Conservation (phyloP, 2,888 invertebrate species). For the Congeria kusceri region DNA sequence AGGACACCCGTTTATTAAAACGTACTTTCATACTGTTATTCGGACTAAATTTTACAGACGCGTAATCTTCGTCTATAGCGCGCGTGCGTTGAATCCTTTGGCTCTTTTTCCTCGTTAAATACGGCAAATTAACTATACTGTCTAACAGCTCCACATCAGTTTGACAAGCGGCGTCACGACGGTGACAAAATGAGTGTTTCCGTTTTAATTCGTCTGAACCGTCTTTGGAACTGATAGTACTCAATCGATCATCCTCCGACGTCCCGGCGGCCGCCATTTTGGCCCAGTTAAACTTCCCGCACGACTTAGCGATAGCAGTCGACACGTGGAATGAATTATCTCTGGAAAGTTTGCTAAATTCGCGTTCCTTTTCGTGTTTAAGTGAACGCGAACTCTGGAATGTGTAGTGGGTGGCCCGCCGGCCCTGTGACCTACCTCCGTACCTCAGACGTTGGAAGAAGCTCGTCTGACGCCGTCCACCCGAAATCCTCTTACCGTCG, state of each 20-base stretch:
- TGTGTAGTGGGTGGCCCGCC: conserved; percentile 26
- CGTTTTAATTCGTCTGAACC: conserved; percentile 60
- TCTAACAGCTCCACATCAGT: conserved; percentile 70
- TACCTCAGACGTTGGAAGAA: conserved; percentile 48
- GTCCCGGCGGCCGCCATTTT: conserved; percentile 57
- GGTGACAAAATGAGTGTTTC: conserved; percentile 44
- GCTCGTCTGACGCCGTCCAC: conserved; percentile 37
- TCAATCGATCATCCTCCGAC: conserved; percentile 64
- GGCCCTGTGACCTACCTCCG: conserved; percentile 32
- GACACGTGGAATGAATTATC: conserved; percentile 71
- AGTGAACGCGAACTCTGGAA: conserved; percentile 42
- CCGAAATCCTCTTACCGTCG: conserved; percentile 44
- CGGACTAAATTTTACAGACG: conserved; percentile 47
- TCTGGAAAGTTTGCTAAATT: conserved; percentile 12
- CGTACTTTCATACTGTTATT: conserved; percentile 56
- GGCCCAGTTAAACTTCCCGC: conserved; percentile 65
- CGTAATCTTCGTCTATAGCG: conserved; percentile 49
- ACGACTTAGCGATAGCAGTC: conserved; percentile 28
- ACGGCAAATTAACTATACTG: conserved; percentile 47
- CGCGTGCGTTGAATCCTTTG: conserved; percentile 49
- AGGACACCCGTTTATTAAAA: conserved; percentile 23
- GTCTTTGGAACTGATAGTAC: conserved; percentile 68
- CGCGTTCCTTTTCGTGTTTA: conserved; percentile 45
- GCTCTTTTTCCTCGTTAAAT: conserved; percentile 50
- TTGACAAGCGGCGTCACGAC: conserved; percentile 67